A percentile compares a stretch with the other conserved stretches of the same genome.
These are phyloP conservation scores for Melieria picta DNA, from an alignment of 2,888 invertebrate genomes.

Conservation along the genomic window DNA sequence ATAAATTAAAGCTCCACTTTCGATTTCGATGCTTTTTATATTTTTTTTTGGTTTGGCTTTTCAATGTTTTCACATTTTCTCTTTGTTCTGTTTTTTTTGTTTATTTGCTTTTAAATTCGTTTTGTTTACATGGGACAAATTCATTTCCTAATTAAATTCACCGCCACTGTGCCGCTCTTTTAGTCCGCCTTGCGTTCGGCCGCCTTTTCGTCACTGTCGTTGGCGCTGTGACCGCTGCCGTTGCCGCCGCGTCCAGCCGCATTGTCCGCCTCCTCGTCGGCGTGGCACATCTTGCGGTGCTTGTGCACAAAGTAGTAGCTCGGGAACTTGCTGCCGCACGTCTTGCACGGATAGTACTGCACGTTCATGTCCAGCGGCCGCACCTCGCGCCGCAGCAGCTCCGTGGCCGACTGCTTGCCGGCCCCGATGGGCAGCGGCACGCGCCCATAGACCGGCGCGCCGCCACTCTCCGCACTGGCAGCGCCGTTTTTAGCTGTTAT, in stretches of 20 bases:
- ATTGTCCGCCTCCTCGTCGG: slow-evolving; percentile 62
- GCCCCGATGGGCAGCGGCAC: slow-evolving; percentile 7
- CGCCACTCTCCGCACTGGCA: slow-evolving; percentile 34
- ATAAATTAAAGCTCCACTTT: background rate
- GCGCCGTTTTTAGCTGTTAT: slow-evolving; percentile 10
- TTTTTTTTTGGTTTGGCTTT: background rate
- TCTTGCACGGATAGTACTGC: slow-evolving; percentile 93
- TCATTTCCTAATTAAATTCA: slow-evolving; percentile 39
- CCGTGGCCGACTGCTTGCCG: slow-evolving; percentile 43
- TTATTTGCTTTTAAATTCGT: background rate
- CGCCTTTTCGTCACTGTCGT: slow-evolving; percentile 1
- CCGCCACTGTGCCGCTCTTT: slow-evolving; percentile 20
- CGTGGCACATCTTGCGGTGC: slow-evolving; percentile 86
- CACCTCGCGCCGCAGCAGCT: slow-evolving; percentile 69
- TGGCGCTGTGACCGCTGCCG: slow-evolving; percentile 28
- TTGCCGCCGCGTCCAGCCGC: slow-evolving; percentile 21
- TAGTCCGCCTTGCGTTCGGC: slow-evolving; percentile 4
- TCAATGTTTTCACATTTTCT: slow-evolving; percentile 6
- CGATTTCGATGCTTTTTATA: slow-evolving; percentile 1
- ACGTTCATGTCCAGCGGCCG: slow-evolving; percentile 79
- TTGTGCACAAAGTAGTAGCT: slow-evolving; percentile 95
- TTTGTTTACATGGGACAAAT: slow-evolving; percentile 8
- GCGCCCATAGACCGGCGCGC: slow-evolving; percentile 8
- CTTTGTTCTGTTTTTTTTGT: slow-evolving; percentile 3
- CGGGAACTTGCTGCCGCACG: slow-evolving; percentile 91